Evolutionary conservation across 2,888 invertebrate genomes (phyloP).

Genomic region (Aethes cnicana): DNA sequence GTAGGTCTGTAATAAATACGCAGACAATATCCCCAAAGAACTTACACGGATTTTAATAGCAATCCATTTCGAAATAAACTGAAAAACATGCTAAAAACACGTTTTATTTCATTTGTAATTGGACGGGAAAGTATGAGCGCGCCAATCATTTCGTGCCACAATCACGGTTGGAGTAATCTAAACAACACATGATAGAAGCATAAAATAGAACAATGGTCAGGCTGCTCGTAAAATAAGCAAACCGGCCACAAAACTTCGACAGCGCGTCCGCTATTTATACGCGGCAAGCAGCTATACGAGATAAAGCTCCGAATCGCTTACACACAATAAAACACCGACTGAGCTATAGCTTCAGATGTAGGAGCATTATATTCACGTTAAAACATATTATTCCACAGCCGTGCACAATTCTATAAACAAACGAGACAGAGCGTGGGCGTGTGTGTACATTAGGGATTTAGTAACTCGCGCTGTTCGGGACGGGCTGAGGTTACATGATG

Average conservation of each 20-base stretch:
- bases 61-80: slow-evolving; percentile 16
- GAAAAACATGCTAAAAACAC: slow-evolving; percentile 21
- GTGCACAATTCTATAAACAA: slow-evolving; percentile 71
- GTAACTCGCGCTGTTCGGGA: slow-evolving; percentile 46
- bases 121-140: neutral
- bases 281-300: slow-evolving; percentile 75
- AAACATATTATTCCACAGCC: slow-evolving; percentile 67
- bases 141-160: slow-evolving; percentile 20
- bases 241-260: slow-evolving; percentile 45
- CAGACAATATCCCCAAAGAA: neutral
- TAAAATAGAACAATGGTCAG: slow-evolving; percentile 45
- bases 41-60: slow-evolving; percentile 6
- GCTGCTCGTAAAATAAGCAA: slow-evolving; percentile 42
- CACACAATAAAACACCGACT: slow-evolving; percentile 69
- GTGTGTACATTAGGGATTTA: slow-evolving; percentile 61
- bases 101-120: slow-evolving; percentile 19
- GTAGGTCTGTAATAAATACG: neutral
- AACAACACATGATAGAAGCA: slow-evolving; percentile 30
- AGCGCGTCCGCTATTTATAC: slow-evolving; percentile 67
- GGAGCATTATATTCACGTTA: slow-evolving; percentile 67
- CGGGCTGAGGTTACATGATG: slow-evolving; percentile 8
- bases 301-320: slow-evolving; percentile 65
- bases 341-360: slow-evolving; percentile 56
- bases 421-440: slow-evolving; percentile 64
- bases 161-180: slow-evolving; percentile 24